These are phyloP conservation scores for Cheilinus undulatus DNA, from an alignment of 2,113 vertebrate genomes.

Conservation along the genomic window DNA sequence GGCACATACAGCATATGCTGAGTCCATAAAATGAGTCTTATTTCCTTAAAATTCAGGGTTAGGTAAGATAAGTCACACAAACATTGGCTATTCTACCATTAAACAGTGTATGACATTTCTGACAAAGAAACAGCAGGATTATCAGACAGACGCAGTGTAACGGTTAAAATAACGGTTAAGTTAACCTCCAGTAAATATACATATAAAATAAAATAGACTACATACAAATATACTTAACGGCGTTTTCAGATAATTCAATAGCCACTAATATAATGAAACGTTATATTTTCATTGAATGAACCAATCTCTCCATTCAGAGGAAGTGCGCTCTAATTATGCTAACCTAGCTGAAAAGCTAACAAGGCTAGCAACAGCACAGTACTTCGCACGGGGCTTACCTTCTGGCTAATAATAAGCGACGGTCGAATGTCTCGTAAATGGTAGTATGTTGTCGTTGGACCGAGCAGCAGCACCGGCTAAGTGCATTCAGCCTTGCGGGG, in stretches of 20 bases:
- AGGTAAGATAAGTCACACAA: not conserved
- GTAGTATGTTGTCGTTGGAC: not conserved
- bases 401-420: constrained; percentile 31
- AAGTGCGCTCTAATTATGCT: constrained; percentile 37
- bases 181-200: not conserved
- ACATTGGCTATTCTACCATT: not conserved
- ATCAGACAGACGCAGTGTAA: not conserved
- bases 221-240: not conserved
- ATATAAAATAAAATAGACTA: not conserved
- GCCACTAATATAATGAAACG: not conserved
- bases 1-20: constrained; percentile 6
- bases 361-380: constrained; percentile 33
- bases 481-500: constrained; percentile 40
- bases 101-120: not conserved
- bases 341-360: constrained; percentile 65
- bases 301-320: not conserved
- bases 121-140: not conserved
- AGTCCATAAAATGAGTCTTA: not conserved
- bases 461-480: constrained; percentile 49
- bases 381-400: constrained; percentile 61
- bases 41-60: not conserved
- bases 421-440: constrained; percentile 26
- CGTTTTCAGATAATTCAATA: too few species aligned
- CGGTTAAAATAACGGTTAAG: constrained; percentile 4
- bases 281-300: constrained; percentile 6